Evolutionary conservation across 2,888 invertebrate species (phyloP).

Genomic region (Lasioglossum marginatum): DNA sequence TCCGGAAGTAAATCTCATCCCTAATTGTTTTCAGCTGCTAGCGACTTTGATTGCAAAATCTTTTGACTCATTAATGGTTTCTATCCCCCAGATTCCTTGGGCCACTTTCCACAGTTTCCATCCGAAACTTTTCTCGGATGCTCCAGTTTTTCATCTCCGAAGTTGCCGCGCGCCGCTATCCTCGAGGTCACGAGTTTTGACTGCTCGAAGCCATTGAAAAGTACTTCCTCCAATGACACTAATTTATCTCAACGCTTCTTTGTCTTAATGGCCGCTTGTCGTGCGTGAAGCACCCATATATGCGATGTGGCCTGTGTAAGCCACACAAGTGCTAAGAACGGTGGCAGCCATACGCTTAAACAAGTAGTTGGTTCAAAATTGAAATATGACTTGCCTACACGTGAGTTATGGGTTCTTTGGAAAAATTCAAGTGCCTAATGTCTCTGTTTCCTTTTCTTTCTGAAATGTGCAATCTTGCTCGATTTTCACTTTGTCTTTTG

Average conservation of each 20-base stretch:
- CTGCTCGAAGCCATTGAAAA: constrained; percentile 10
- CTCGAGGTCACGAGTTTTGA: constrained; percentile 8
- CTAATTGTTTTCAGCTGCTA: neutral
- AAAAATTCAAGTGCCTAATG: neutral
- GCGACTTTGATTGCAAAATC: neutral
- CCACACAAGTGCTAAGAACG: constrained; percentile 12
- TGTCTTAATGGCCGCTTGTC: constrained; percentile 12
- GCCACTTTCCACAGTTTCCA: neutral
- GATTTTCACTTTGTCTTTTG: too few relatives aligned
- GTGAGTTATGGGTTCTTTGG: neutral
- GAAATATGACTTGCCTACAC: neutral
- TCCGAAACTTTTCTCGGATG: neutral
- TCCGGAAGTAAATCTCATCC: neutral
- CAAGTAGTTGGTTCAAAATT: neutral
- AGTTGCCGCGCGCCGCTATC: neutral
- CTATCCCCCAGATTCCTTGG: neutral
- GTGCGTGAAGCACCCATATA: constrained; percentile 11
- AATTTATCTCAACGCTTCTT: constrained; percentile 15
- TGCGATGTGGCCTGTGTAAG: constrained; percentile 7
- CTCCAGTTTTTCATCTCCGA: neutral
- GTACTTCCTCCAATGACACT: constrained; percentile 12
- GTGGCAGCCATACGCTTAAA: neutral
- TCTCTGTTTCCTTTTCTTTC: too few relatives aligned
- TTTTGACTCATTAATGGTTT: neutral
- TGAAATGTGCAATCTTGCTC: too few relatives aligned